A percentile compares a stretch with the other conserved stretches of the same genome.
Conservation (phyloP, 2,888 invertebrate species). For the Xanthia togata region DNA sequence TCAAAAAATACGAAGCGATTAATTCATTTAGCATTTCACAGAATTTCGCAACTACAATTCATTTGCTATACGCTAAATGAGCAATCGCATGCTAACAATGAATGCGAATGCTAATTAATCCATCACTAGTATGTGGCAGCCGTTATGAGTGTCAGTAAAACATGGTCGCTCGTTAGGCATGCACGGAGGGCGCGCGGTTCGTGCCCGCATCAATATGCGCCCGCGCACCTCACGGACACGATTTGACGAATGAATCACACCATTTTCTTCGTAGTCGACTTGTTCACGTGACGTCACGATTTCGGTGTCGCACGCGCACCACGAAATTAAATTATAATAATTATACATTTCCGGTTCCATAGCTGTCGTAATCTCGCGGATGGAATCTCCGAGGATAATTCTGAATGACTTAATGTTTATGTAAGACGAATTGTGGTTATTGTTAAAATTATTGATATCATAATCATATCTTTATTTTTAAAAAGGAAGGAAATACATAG, state of each 20-base stretch:
- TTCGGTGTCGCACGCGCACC: constrained; percentile 85
- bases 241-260: constrained; percentile 87
- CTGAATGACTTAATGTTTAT: constrained; percentile 44
- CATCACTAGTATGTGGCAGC: no score
- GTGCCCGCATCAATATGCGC: constrained; percentile 86
- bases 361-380: constrained; percentile 66
- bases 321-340: constrained; percentile 84
- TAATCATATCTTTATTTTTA: not conserved
- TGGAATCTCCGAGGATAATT: constrained; percentile 45
- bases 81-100: no score
- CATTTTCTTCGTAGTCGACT: constrained; percentile 77
- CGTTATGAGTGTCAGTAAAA: constrained; percentile 78
- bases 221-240: constrained; percentile 85
- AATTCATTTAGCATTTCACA: no score
- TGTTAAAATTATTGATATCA: constrained; percentile 13
- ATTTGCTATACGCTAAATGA: no score
- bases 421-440: constrained; percentile 20
- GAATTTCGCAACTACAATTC: no score
- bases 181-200: constrained; percentile 77
- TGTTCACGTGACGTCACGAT: constrained; percentile 88
- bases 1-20: no score
- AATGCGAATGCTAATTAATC: no score
- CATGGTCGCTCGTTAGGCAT: constrained; percentile 80
- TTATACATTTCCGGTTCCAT: constrained; percentile 81
- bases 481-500: not conserved